A percentile compares a stretch with the other conserved stretches of the same genome.
phyloP scores from a whole-genome alignment of 2,888 invertebrate genomes.

The Hydrotaea diabolus region DNA sequence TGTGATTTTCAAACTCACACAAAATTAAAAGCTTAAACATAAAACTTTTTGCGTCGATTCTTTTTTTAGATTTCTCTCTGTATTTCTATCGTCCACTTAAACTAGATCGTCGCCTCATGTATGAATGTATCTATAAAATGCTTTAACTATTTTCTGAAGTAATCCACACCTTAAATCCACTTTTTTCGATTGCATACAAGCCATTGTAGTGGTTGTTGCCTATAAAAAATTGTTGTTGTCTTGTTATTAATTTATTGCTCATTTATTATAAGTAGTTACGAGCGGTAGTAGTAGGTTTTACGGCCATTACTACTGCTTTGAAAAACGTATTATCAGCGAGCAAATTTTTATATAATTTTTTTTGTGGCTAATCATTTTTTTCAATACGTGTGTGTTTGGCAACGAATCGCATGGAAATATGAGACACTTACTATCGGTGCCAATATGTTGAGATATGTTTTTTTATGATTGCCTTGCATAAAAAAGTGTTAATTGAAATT shows the following conservation, averaged over 20 bases:
- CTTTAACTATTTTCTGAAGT: conserved; percentile 18
- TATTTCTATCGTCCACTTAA: neutral
- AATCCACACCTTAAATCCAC: conserved; percentile 61
- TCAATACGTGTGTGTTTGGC: neutral
- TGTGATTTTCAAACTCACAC: conserved; percentile 22
- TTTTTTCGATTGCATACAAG: neutral
- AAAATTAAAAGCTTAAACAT: conserved; percentile 25
- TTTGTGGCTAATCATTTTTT: neutral
- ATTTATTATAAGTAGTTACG: conserved; percentile 52
- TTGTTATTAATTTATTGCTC: conserved; percentile 52
- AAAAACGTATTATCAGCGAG: conserved; percentile 7
- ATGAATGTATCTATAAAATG: conserved; percentile 6
- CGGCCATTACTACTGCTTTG: conserved; percentile 32
- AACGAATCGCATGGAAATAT: neutral
- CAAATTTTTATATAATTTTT: conserved; percentile 12
- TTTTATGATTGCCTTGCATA: conserved; percentile 5
- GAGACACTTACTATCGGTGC: conserved; percentile 6
- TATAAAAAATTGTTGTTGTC: conserved; percentile 26
- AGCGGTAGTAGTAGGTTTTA: conserved; percentile 11
- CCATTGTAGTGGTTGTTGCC: neutral
- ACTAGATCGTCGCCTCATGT: conserved; percentile 26
- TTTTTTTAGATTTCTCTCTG: neutral
- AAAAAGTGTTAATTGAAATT: conserved; percentile 39
- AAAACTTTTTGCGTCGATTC: conserved; percentile 21
- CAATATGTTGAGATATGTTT: conserved; percentile 15